Evolutionary conservation across 2,797 vertebrate genomes (phyloP).

Genomic region (Poecilia wingei): DNA sequence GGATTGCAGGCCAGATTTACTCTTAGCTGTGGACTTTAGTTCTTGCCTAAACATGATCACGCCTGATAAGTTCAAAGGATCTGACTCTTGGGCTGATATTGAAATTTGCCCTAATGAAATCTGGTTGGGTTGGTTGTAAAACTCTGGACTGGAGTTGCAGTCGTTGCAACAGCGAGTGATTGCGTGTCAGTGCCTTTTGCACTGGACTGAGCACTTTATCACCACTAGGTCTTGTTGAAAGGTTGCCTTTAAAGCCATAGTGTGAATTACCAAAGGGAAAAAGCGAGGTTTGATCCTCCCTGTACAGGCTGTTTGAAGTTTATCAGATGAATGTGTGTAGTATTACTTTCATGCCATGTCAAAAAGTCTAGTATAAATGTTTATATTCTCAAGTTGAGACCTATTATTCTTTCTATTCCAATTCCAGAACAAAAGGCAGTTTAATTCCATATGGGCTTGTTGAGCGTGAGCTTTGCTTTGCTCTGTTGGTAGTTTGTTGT

Average conservation of each 20-base stretch:
- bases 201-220: constrained; percentile 47
- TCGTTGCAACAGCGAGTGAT: constrained; percentile 40
- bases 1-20: constrained; percentile 1
- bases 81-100: constrained; percentile 11
- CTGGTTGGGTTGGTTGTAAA: constrained; percentile 23
- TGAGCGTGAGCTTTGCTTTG: no score
- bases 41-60: constrained; percentile 6
- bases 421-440: not conserved
- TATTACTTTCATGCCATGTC: not conserved
- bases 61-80: constrained; percentile 4
- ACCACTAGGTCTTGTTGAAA: constrained; percentile 16
- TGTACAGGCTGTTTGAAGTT: not conserved
- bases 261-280: constrained; percentile 27
- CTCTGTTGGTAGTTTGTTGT: no score
- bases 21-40: constrained; percentile 23
- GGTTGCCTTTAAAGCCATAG: constrained; percentile 34
- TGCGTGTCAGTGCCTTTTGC: constrained; percentile 57
- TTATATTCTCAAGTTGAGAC: not conserved
- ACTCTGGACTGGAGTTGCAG: constrained; percentile 25
- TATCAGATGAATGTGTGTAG: not conserved
- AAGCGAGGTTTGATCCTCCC: not conserved
- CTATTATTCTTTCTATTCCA: not conserved
- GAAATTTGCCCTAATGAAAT: constrained; percentile 18
- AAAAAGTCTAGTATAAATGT: not conserved
- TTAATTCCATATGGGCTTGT: not conserved